Conservation (phyloP, 2,113 vertebrate species). For the Sminthopsis crassicaudata region DNA sequence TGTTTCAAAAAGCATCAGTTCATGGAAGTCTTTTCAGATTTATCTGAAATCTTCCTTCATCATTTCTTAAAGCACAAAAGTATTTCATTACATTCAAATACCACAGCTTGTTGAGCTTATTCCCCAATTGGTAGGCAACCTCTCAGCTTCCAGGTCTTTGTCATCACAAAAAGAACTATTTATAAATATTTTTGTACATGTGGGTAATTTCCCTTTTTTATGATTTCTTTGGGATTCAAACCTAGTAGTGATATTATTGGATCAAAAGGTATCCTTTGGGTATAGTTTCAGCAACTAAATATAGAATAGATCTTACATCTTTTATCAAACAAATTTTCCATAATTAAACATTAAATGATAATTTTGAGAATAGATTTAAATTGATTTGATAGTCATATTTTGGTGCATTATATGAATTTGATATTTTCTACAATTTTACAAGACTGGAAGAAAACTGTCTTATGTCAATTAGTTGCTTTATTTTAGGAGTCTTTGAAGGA, state of each 20-base stretch:
- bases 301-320: too few species aligned
- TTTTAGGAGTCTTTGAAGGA: too few species aligned
- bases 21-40: neutral
- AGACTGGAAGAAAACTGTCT: too few species aligned
- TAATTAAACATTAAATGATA: too few species aligned
- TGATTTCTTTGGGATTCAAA: neutral
- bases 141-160: neutral
- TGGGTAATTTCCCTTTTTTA: neutral
- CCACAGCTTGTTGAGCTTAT: neutral
- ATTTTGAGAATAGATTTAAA: too few species aligned
- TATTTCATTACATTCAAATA: neutral
- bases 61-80: neutral
- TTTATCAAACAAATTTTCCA: too few species aligned
- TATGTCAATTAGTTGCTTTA: too few species aligned
- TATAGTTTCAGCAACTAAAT: neutral
- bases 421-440: too few species aligned
- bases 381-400: too few species aligned
- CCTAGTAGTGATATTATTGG: too few species aligned
- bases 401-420: too few species aligned
- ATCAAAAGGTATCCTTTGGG: neutral
- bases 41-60: neutral
- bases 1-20: neutral
- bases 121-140: neutral
- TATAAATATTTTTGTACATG: neutral
- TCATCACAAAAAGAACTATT: neutral